Evolutionary conservation across 2,113 vertebrate species (phyloP).

Genomic region (Machaerirhynchus nigripectus): DNA sequence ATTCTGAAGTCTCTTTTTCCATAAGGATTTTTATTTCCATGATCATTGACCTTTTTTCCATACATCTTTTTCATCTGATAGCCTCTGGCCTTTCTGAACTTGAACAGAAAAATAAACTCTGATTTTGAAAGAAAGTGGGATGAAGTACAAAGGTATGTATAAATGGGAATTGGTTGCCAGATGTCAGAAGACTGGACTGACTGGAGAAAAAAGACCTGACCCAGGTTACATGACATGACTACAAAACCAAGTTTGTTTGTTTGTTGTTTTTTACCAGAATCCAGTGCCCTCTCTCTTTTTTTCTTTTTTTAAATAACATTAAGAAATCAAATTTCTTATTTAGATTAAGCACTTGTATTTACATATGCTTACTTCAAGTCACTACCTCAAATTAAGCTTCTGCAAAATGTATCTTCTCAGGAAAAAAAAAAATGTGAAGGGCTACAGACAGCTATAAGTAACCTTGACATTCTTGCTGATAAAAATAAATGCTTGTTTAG

Average conservation of each 20-base stretch:
- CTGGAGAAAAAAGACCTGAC: not conserved
- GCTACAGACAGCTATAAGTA: not conserved
- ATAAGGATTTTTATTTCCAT: not conserved
- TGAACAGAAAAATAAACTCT: not conserved
- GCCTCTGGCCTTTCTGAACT: not conserved
- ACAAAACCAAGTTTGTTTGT: not conserved
- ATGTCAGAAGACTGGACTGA: not conserved
- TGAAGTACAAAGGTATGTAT: not conserved
- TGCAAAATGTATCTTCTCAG: conserved; percentile 34
- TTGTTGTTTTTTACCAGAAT: not conserved
- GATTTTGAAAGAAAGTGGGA: not conserved
- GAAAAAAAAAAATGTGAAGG: not conserved
- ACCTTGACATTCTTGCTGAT: not conserved
- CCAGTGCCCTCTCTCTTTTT: not conserved
- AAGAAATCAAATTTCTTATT: not conserved
- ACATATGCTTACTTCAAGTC: not conserved
- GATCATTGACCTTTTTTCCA: not conserved
- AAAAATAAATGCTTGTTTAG: not conserved
- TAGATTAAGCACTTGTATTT: not conserved
- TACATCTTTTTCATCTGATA: not conserved
- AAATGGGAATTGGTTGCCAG: not conserved
- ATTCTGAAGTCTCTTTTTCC: not conserved
- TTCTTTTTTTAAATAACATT: not conserved
- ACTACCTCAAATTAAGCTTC: not conserved
- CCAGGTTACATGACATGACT: not conserved